A percentile compares a stretch with the other conserved stretches of the same genome.
Evolutionary conservation across 2,113 vertebrate genomes (phyloP).

Genomic region (Menura novaehollandiae): DNA sequence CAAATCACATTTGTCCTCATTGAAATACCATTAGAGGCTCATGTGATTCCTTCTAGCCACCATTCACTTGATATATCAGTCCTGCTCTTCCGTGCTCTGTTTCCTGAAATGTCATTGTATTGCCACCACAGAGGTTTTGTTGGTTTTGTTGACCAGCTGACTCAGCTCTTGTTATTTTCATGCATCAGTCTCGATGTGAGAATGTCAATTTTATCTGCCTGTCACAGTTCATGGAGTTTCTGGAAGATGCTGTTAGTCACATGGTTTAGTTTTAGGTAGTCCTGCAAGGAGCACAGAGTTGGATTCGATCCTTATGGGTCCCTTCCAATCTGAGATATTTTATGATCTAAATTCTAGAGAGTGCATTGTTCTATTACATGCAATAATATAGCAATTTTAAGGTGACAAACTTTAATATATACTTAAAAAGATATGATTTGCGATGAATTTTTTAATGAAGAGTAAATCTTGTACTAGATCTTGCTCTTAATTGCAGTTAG

Average conservation of each 20-base stretch:
- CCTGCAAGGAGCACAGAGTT: background rate
- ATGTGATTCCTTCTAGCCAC: no score
- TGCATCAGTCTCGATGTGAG: background rate
- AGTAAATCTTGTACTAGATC: background rate
- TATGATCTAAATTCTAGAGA: background rate
- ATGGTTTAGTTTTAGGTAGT: background rate
- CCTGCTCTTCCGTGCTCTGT: background rate
- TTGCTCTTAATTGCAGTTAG: constrained; percentile 12
- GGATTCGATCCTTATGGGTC: background rate
- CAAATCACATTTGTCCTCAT: background rate
- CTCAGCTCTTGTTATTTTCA: background rate
- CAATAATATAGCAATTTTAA: background rate
- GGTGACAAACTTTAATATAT: background rate
- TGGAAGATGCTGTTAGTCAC: background rate
- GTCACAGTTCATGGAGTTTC: background rate
- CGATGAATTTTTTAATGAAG: background rate
- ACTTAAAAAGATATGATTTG: background rate
- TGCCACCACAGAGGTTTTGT: background rate
- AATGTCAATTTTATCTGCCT: background rate
- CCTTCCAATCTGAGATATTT: background rate
- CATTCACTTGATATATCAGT: background rate
- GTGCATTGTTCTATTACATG: background rate
- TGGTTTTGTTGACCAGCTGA: background rate
- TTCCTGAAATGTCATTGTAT: background rate
- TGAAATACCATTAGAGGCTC: background rate